phyloP scores from a whole-genome alignment of 92 coral and sea anemone species.

The Porites cylindrica region DNA sequence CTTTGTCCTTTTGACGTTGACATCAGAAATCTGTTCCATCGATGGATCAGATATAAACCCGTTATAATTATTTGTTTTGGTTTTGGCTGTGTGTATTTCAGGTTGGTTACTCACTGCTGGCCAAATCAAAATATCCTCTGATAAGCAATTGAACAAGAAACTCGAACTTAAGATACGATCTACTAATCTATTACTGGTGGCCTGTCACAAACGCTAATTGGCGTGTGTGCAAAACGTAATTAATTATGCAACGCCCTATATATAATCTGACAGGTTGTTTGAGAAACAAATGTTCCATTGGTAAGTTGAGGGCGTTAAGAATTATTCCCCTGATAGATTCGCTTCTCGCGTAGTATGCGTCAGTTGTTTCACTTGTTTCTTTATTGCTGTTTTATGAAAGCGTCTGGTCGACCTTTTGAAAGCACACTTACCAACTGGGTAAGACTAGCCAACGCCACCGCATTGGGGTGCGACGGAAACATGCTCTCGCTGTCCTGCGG shows the following conservation, averaged over 20 bases:
- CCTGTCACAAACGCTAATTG: slow-evolving; percentile 4
- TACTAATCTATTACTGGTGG: slow-evolving; percentile 19
- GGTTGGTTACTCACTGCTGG: neutral
- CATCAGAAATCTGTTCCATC: too few species aligned
- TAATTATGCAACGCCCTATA: slow-evolving; percentile 14
- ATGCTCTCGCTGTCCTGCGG: slow-evolving; percentile 60
- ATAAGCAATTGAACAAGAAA: neutral
- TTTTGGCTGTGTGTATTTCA: too few species aligned
- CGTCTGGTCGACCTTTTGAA: slow-evolving; percentile 47
- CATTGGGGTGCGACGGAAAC: slow-evolving; percentile 79
- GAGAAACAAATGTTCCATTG: slow-evolving; percentile 21
- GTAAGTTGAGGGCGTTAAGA: neutral
- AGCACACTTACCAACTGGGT: slow-evolving; percentile 78
- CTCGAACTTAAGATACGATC: neutral
- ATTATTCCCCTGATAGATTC: neutral
- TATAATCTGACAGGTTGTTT: neutral
- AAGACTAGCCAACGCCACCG: slow-evolving; percentile 71
- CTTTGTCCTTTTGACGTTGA: too few species aligned
- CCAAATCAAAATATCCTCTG: neutral
- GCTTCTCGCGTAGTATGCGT: neutral
- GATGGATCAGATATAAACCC: too few species aligned
- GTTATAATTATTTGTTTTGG: too few species aligned
- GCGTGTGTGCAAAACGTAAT: slow-evolving; percentile 23
- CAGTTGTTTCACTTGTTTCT: slow-evolving; percentile 1
- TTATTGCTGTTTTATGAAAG: neutral